Percentiles rank a stretch among this genome's conserved stretches.
These are phyloP conservation scores for Hyperoplus lanceolatus DNA, from an alignment of 2,797 vertebrate genomes.

Conservation along the genomic window DNA sequence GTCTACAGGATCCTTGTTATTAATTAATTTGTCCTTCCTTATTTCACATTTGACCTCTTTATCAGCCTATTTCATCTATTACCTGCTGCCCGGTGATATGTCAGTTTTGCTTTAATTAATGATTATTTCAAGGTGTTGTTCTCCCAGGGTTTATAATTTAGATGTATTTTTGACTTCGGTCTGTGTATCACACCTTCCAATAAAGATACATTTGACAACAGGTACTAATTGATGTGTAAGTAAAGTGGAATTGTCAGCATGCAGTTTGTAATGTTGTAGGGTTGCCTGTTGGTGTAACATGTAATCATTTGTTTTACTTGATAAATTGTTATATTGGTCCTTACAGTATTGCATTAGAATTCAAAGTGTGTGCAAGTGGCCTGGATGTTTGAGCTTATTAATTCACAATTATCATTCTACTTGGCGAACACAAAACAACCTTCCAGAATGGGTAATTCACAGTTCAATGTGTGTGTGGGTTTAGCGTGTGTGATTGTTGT, in stretches of 20 bases:
- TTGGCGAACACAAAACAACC: not conserved
- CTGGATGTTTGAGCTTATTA: not conserved
- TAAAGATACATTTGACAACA: not conserved
- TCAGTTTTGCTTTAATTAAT: conserved; percentile 44
- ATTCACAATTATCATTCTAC: conserved; percentile 7
- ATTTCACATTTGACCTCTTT: conserved; percentile 54
- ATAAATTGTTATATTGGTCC: too few relatives aligned
- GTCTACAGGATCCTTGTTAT: conserved; percentile 20
- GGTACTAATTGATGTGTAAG: not conserved
- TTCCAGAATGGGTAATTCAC: conserved; percentile 17
- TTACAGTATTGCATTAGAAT: too few relatives aligned
- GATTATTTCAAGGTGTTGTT: conserved; percentile 17
- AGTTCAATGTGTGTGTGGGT: not conserved
- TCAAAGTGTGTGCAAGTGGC: too few relatives aligned
- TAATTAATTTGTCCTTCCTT: conserved; percentile 52
- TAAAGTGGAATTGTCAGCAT: conserved; percentile 1
- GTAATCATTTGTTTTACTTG: too few relatives aligned
- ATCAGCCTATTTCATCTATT: conserved; percentile 47
- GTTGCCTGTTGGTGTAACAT: too few relatives aligned
- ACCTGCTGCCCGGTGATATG: conserved; percentile 8
- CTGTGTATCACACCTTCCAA: not conserved
- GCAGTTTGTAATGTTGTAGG: too few relatives aligned
- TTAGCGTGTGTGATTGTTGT: conserved; percentile 6
- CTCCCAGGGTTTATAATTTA: conserved; percentile 5
- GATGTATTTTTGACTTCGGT: conserved; percentile 9